Evolutionary conservation across 2,888 invertebrate genomes (phyloP).

Genomic region (Dicyrtoma fusca): DNA sequence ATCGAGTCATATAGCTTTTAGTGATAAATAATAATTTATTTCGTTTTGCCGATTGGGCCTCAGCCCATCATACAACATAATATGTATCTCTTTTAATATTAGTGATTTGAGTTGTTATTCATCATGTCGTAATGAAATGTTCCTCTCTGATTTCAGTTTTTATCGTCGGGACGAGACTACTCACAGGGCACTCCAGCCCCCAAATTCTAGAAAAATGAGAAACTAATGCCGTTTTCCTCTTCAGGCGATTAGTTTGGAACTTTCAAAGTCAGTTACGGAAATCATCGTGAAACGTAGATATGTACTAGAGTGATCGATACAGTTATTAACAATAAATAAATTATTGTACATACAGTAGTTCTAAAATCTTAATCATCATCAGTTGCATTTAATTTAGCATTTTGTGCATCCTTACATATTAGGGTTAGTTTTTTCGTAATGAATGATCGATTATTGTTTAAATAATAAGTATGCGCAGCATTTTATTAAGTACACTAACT

Average conservation of each 20-base stretch:
- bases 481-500: neutral
- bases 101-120: no score
- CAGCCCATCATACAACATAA: no score
- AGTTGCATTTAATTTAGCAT: neutral
- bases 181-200: conserved; percentile 31
- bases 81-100: no score
- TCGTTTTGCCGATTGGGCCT: no score
- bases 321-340: conserved; percentile 1
- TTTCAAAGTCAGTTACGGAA: neutral
- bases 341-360: conserved; percentile 9
- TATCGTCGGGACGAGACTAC: conserved; percentile 37
- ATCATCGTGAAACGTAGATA: conserved; percentile 1
- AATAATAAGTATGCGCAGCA: neutral
- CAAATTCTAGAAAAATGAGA: conserved; percentile 23
- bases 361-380: neutral
- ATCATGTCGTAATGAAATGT: no score
- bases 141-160: conserved; percentile 34
- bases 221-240: neutral
- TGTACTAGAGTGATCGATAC: neutral
- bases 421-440: neutral
- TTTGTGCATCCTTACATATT: neutral
- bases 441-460: neutral
- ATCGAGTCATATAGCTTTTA: no score
- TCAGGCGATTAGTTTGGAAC: neutral
- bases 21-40: no score